Conservation (phyloP, 2,888 invertebrate genomes). For the Spodoptera littoralis region DNA sequence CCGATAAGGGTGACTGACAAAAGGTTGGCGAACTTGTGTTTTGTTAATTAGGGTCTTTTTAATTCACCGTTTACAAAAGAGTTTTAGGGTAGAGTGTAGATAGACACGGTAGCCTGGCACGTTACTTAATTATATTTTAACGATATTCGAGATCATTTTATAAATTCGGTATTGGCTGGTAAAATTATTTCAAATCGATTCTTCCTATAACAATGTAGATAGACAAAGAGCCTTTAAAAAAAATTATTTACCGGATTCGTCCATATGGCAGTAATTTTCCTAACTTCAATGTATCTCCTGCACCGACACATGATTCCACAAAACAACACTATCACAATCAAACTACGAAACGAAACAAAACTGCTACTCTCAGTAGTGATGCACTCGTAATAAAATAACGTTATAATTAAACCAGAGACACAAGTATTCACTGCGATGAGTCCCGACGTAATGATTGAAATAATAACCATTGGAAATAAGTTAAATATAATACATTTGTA, state of each 20-base stretch:
- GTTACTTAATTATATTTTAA: neutral
- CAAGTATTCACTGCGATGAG: conserved; percentile 61
- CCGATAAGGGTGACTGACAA: conserved; percentile 61
- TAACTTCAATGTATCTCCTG: conserved; percentile 57
- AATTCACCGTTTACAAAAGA: neutral
- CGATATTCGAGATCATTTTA: too few species aligned
- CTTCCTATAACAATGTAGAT: neutral
- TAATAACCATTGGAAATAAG: conserved; percentile 63
- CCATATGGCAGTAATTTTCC: conserved; percentile 56
- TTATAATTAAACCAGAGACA: conserved; percentile 40
- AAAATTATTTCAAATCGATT: too few species aligned
- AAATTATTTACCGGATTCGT: conserved; percentile 50
- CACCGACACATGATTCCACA: conserved; percentile 62
- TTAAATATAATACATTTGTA: conserved; percentile 66
- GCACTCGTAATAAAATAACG: conserved; percentile 5
- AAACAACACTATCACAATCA: conserved; percentile 29
- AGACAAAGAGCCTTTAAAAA: neutral
- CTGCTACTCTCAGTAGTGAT: neutral
- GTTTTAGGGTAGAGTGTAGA: too few species aligned
- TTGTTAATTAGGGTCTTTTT: conserved; percentile 5
- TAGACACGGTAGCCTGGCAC: too few species aligned
- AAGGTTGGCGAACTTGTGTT: conserved; percentile 22
- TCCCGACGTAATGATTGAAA: conserved; percentile 65
- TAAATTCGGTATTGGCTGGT: too few species aligned
- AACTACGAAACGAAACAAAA: conserved; percentile 20